Conservation (phyloP, 2,888 invertebrate genomes). For the Creontiades dilutus region DNA sequence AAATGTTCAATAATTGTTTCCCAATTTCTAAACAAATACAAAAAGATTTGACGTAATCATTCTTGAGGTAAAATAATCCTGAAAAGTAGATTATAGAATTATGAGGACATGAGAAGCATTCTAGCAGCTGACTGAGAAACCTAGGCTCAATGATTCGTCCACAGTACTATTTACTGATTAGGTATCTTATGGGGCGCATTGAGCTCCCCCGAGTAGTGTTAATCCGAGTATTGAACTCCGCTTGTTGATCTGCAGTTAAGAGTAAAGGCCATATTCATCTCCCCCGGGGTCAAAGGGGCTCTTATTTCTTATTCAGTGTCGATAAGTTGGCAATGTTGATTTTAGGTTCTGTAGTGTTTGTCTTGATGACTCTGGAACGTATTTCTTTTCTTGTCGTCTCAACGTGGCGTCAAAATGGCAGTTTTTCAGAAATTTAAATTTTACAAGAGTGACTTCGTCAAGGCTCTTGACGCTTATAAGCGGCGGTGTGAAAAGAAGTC, state of each 20-base stretch:
- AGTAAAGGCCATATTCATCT: not conserved
- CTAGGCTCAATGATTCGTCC: too few species aligned
- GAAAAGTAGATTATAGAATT: too few species aligned
- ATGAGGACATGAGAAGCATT: too few species aligned
- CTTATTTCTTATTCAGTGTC: not conserved
- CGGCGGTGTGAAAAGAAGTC: not conserved
- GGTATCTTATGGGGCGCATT: too few species aligned
- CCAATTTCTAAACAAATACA: too few species aligned
- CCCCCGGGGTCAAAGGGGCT: not conserved
- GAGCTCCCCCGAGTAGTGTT: too few species aligned
- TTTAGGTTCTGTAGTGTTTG: not conserved
- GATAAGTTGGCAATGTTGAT: not conserved
- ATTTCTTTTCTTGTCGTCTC: not conserved
- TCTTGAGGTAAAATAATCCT: too few species aligned
- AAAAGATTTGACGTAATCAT: too few species aligned
- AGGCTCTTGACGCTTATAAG: not conserved
- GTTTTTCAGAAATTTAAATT: not conserved
- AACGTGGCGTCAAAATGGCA: constrained; percentile 13
- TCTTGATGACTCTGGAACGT: not conserved
- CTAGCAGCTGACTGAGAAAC: too few species aligned
- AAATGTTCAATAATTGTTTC: too few species aligned
- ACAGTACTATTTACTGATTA: too few species aligned
- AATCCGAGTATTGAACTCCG: not conserved
- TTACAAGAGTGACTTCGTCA: not conserved
- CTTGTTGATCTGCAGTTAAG: not conserved